Evolutionary conservation across 2,888 invertebrate species (phyloP), one percentile per base, ranked within the genome.

Genomic region (Meganola albula): DNA sequence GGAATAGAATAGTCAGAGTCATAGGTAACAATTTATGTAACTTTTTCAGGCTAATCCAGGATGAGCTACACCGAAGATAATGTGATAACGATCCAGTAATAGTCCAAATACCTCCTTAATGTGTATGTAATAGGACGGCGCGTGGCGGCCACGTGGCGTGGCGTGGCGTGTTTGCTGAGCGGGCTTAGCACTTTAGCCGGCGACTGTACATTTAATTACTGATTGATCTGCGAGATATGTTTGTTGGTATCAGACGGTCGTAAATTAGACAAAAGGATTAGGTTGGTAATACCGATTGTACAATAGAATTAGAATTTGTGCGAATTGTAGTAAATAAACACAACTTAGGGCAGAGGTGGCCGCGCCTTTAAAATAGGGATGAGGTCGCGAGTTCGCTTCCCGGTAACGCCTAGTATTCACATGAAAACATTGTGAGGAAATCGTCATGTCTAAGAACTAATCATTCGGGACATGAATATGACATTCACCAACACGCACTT

Each of bases 121-220:
- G 79, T 67, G 70, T 65, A 63, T 63, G 72, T 77, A 77, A 82
- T 79, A 57, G 72, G 36, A 3, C 27, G 66, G 28, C 80, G 65
- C 79, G 80, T 61, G 82, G 24, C 68, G 41, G 63, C 28, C 70
- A 63, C 68, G 76, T 72, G 53, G 5, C 18, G 27, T 9, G 72
- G 27, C 58, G 33, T 31, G 34, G 14, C 48, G 40, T 44, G 8
- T 57, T 50, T 55, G 42, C 44, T 40, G 35, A 48, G 24, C 31
- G 61, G 77, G 78, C 78, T 83, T 80, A 83, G 74, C 82, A 82
- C 82, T 82, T 74, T 74, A 64, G 61, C 44, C 50, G 49, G 48
- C 64, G 68, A 55, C 63, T 61, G 69, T 63, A 65, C 52, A 69
- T 79, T 78, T 80, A 76, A 78, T 80, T 79, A 74, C 78, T 64